A percentile compares a stretch with the other conserved stretches of the same genome.
Conservation (phyloP, 2,797 vertebrate genomes). For the Peromyscus nudipes region DNA sequence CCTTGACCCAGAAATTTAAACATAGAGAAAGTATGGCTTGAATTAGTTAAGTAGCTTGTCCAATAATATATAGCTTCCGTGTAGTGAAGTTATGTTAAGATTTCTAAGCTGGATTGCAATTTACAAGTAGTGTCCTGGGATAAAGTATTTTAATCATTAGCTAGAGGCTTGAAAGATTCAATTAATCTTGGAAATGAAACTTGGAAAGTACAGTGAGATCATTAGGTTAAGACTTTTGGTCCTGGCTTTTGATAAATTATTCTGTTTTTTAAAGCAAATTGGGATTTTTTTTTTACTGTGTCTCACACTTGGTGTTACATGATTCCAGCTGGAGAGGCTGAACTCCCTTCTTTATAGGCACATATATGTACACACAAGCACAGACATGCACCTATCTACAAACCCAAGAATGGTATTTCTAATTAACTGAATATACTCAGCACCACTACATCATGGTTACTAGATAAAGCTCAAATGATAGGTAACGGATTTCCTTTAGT, state of each 20-base stretch:
- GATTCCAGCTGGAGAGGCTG: neutral
- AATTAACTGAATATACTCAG: neutral
- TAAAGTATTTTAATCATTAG: neutral
- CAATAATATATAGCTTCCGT: neutral
- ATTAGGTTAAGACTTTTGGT: neutral
- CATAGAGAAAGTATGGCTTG: neutral
- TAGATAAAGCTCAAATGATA: neutral
- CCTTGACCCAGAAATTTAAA: fast-evolving
- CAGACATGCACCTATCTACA: neutral
- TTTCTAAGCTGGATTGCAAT: neutral
- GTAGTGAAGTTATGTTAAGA: neutral
- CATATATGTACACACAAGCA: neutral
- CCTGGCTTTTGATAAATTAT: neutral
- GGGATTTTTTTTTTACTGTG: neutral
- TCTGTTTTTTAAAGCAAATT: slow-evolving; percentile 40
- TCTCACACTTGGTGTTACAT: neutral
- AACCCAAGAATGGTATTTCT: neutral
- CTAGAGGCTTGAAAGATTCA: neutral
- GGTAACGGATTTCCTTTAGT: neutral
- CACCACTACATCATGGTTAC: neutral
- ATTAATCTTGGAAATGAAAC: neutral
- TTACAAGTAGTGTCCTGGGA: neutral
- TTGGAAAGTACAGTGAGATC: neutral
- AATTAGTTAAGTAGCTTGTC: neutral
- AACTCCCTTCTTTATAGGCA: neutral